These are phyloP conservation scores for Streblospio benedicti DNA, from an alignment of 1,140 invertebrate species.

Conservation along the genomic window DNA sequence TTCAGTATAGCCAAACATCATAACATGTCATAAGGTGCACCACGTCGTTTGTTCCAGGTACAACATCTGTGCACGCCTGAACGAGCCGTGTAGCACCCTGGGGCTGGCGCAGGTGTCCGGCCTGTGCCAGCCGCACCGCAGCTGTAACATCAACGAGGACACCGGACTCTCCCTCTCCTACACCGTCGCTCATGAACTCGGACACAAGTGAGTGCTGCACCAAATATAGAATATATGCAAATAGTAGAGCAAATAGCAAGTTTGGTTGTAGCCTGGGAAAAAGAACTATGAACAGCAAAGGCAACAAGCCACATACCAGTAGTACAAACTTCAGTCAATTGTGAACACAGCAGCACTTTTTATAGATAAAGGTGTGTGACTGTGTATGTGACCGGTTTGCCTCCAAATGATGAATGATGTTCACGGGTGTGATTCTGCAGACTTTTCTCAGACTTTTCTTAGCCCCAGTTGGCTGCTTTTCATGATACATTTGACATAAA, in stretches of 20 bases:
- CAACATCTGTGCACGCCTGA: slow-evolving; percentile 72
- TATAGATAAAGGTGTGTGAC: too few relatives aligned
- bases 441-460: too few relatives aligned
- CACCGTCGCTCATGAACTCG: slow-evolving; percentile 86
- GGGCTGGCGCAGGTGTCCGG: slow-evolving; percentile 81
- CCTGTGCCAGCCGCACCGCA: slow-evolving; percentile 78
- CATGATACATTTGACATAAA: too few relatives aligned
- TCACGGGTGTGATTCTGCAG: too few relatives aligned
- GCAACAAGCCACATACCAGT: neutral
- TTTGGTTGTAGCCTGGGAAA: neutral
- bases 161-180: slow-evolving; percentile 81
- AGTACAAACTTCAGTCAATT: neutral
- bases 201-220: slow-evolving; percentile 70
- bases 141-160: slow-evolving; percentile 85
- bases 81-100: slow-evolving; percentile 69
- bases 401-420: too few relatives aligned
- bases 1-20: too few relatives aligned
- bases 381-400: too few relatives aligned
- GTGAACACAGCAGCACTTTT: too few relatives aligned
- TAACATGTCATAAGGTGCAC: too few relatives aligned
- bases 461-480: too few relatives aligned
- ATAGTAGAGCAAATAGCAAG: neutral
- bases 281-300: too few relatives aligned
- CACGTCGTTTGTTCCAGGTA: slow-evolving; percentile 55
- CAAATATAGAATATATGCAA: too few relatives aligned